A percentile compares a stretch with the other conserved stretches of the same genome.
These are phyloP conservation scores for Heliothis virescens DNA, from an alignment of 1,140 invertebrate species.

Conservation along the genomic window DNA sequence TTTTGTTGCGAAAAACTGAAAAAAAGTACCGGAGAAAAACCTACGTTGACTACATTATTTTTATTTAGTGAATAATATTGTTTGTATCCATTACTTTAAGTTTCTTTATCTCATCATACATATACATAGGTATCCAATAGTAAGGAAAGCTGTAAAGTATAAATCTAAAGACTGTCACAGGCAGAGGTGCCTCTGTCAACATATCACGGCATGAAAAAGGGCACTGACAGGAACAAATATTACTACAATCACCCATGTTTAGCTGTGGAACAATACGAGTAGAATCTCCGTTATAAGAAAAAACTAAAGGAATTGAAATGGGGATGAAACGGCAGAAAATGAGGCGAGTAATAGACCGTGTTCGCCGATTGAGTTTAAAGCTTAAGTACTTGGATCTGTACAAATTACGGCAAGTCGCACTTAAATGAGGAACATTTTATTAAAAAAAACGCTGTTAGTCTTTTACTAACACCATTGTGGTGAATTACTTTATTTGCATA, in stretches of 20 bases:
- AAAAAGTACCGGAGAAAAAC: background rate
- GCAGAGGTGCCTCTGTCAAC: background rate
- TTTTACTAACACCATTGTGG: background rate
- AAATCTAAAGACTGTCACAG: background rate
- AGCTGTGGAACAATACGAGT: background rate
- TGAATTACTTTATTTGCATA: background rate
- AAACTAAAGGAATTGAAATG: constrained; percentile 13
- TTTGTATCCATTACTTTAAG: constrained; percentile 12
- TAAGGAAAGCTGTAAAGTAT: background rate
- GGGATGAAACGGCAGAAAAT: constrained; percentile 26
- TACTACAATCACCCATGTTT: constrained; percentile 1
- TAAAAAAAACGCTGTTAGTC: background rate
- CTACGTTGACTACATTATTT: background rate
- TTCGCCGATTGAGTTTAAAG: constrained; percentile 3
- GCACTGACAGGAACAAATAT: constrained; percentile 20
- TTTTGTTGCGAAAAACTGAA: background rate
- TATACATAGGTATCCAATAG: background rate
- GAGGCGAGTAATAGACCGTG: constrained; percentile 19
- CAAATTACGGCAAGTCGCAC: background rate
- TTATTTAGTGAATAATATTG: constrained; percentile 1
- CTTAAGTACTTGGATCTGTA: constrained; percentile 7
- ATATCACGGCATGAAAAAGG: constrained; percentile 16
- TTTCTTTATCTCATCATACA: background rate
- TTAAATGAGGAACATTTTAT: background rate
- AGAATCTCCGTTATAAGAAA: background rate